Percentiles rank a stretch among this genome's conserved stretches.
Evolutionary conservation across 2,797 vertebrate genomes (phyloP).

Genomic region (Molossus molossus): DNA sequence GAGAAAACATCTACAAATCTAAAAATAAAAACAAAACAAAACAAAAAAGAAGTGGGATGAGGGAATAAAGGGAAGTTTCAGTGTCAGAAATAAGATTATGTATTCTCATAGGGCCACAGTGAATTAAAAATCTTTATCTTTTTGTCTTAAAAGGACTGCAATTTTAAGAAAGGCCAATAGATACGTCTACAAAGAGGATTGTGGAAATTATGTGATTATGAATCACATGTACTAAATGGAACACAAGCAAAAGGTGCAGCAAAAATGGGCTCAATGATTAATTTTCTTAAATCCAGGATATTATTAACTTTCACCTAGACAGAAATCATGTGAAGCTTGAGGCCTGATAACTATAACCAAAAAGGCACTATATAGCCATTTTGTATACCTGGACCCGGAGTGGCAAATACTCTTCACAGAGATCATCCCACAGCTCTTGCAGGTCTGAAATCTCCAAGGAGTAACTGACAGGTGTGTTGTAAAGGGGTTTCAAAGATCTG

Average conservation of each 20-base stretch:
- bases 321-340: background rate
- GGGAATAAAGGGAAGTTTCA: background rate
- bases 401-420: conserved; percentile 93
- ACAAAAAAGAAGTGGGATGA: background rate
- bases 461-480: conserved; percentile 89
- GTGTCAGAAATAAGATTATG: background rate
- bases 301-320: conserved; percentile 3
- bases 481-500: conserved; percentile 87
- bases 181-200: background rate
- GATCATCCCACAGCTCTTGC: conserved; percentile 95
- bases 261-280: conserved; percentile 6
- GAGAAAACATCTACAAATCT: conserved; percentile 18
- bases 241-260: background rate
- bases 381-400: conserved; percentile 93
- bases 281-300: background rate
- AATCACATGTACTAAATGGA: background rate
- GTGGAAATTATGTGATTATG: conserved; percentile 1
- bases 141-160: background rate
- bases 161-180: background rate
- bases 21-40: background rate
- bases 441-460: conserved; percentile 92
- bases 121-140: background rate
- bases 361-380: conserved; percentile 20
- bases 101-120: conserved; percentile 28
- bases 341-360: background rate